These are phyloP conservation scores for Physella acuta DNA, from an alignment of 1,140 invertebrate species.

Conservation along the genomic window DNA sequence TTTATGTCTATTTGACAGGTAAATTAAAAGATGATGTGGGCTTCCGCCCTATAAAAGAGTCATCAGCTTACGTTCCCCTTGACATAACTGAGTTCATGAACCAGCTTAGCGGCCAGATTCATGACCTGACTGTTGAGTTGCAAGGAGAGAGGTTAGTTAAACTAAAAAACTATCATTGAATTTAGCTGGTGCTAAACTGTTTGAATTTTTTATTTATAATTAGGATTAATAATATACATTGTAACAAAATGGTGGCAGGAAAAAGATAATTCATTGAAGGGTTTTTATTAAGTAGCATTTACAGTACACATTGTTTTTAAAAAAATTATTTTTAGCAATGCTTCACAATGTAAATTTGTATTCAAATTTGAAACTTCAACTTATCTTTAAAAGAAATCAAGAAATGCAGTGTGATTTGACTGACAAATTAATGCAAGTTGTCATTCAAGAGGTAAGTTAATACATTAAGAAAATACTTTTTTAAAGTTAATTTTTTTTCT, in stretches of 20 bases:
- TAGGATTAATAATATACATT: background rate
- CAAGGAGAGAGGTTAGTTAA: conserved; percentile 65
- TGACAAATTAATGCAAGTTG: conserved; percentile 70
- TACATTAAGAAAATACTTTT: too few species aligned
- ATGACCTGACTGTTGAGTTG: conserved; percentile 69
- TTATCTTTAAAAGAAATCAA: conserved; percentile 68
- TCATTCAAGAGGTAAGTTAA: conserved; percentile 62
- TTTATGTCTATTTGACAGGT: conserved; percentile 51
- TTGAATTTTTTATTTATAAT: too few species aligned
- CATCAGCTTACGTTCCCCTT: conserved; percentile 39
- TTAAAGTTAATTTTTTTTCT: too few species aligned
- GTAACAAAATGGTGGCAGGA: background rate
- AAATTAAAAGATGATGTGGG: conserved; percentile 55
- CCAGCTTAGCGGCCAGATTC: conserved; percentile 67
- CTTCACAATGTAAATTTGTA: too few species aligned
- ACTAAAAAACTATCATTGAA: too few species aligned
- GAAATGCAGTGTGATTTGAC: conserved; percentile 71
- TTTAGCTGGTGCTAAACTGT: too few species aligned
- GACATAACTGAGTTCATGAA: conserved; percentile 53
- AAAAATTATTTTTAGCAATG: too few species aligned
- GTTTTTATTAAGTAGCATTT: too few species aligned
- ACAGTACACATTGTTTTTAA: too few species aligned
- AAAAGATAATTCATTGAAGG: too few species aligned
- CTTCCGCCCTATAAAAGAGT: conserved; percentile 56
- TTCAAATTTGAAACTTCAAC: too few species aligned